Conservation (phyloP, 2,888 invertebrate species). For the Pterostichus madidus region DNA sequence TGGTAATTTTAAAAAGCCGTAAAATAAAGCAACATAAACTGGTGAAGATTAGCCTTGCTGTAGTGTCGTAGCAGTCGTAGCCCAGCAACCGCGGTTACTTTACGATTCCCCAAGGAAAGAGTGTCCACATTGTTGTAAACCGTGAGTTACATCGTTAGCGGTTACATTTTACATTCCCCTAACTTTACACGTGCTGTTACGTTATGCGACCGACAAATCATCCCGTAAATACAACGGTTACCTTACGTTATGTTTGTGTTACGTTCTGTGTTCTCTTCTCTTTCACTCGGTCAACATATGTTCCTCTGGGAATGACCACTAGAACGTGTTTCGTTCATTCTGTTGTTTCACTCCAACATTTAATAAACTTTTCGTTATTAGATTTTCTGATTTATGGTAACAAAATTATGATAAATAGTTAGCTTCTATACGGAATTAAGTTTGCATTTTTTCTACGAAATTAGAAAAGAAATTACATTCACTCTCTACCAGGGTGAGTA, state of each 20-base stretch:
- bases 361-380: conserved; percentile 46
- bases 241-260: conserved; percentile 33
- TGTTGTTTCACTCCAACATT: conserved; percentile 4
- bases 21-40: conserved; percentile 59
- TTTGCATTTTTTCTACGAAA: conserved; percentile 22
- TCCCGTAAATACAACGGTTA: conserved; percentile 52
- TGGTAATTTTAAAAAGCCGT: conserved; percentile 60
- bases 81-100: conserved; percentile 33
- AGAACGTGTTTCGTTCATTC: conserved; percentile 24
- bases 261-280: neutral
- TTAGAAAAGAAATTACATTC: conserved; percentile 39
- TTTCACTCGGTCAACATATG: neutral
- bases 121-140: conserved; percentile 66
- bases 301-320: conserved; percentile 27
- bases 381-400: conserved; percentile 35
- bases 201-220: conserved; percentile 56
- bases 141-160: conserved; percentile 63
- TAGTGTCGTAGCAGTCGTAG: neutral
- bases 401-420: conserved; percentile 41
- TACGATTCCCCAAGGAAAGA: conserved; percentile 55
- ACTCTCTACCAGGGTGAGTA: too few relatives aligned
- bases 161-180: conserved; percentile 59
- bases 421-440: conserved; percentile 7
- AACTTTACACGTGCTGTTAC: conserved; percentile 44
- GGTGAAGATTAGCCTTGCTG: conserved; percentile 38